Percentiles rank a stretch among this genome's conserved stretches.
Evolutionary conservation across 2,888 invertebrate species (phyloP).

Genomic region (Dolichopus griseipennis): DNA sequence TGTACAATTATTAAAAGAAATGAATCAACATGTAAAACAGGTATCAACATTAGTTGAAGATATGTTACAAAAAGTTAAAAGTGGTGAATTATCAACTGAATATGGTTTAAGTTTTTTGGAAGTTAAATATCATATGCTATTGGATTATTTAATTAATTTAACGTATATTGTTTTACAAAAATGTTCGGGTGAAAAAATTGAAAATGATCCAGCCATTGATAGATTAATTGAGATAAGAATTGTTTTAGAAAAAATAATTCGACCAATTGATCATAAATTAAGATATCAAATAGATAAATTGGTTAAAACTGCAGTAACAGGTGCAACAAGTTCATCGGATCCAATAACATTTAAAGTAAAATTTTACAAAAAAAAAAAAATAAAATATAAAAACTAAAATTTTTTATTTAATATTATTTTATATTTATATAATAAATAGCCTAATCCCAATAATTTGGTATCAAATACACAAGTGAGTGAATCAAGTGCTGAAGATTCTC

Average conservation of each 20-base stretch:
- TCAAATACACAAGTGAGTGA: constrained; percentile 36
- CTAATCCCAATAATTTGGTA: constrained; percentile 75
- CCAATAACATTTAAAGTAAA: constrained; percentile 68
- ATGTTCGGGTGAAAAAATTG: constrained; percentile 75
- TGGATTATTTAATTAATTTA: constrained; percentile 85
- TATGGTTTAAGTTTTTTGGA: constrained; percentile 91
- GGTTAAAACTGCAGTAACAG: constrained; percentile 76
- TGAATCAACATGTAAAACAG: constrained; percentile 75
- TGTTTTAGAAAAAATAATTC: constrained; percentile 88
- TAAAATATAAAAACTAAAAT: background rate
- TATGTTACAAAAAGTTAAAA: constrained; percentile 68
- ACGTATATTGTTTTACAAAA: constrained; percentile 79
- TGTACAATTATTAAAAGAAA: constrained; percentile 64
- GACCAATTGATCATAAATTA: constrained; percentile 91
- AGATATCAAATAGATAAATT: constrained; percentile 96
- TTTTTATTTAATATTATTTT: background rate
- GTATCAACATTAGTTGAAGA: constrained; percentile 72
- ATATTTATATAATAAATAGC: constrained; percentile 26
- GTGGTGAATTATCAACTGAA: constrained; percentile 72
- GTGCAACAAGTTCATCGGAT: constrained; percentile 63
- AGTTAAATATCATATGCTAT: constrained; percentile 89
- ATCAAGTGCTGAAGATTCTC: constrained; percentile 28
- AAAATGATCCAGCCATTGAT: constrained; percentile 77
- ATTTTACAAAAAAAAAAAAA: background rate
- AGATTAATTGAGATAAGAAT: constrained; percentile 78